Base-by-base conservation (phyloP, 1,140 invertebrate species). In the Trichogramma pretiosum region DNA sequence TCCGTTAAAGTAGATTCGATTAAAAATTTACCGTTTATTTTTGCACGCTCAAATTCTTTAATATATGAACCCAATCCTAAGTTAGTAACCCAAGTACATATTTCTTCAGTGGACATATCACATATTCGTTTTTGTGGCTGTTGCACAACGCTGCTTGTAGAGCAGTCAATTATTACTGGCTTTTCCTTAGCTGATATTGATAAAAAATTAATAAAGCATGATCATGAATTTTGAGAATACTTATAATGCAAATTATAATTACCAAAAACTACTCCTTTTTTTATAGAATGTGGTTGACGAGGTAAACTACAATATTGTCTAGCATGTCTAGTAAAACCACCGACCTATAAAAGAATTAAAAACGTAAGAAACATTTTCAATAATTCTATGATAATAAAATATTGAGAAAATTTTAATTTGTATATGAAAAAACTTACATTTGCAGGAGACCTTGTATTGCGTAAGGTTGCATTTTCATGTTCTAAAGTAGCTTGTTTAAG, bases 41-140 rank as follows among this genome's bases (percentile, higher is more conserved):
- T 79, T 88, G 89, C 93, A 43, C 80, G 72, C 58, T 83, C 82
- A 40, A 85, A 83, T 52, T 93, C 87, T 2, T 74, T 64, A 13
- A 83, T 76, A 66, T 95, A 96, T 63, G 78, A 78, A 46, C 87
- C 87, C 2, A 98, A 75, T 0, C 93, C 93, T 38, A 97, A 73
- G 43, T 84, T 81, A 53, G 83, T 77, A 21, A 99, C 61, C 95
- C 95, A 99, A 33, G 83, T 81, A 58, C 83, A 84, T 0, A 97
- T 79, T 26, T 88, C 82, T 38, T 93, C 88, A 7, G 80, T 76
- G 56, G 86, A 81, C 83, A 93, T 93, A 45, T 89, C 77, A n/a
- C 67, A 65, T 55, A 85, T 79, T 16, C 78, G 73, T 59, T 80
- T 81, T 41, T 77, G 76, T 28, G 74, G 70, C 13, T 62, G 62